phyloP scores from a whole-genome alignment of 2,113 vertebrate species.

The Sinocyclocheilus anophthalmus region DNA sequence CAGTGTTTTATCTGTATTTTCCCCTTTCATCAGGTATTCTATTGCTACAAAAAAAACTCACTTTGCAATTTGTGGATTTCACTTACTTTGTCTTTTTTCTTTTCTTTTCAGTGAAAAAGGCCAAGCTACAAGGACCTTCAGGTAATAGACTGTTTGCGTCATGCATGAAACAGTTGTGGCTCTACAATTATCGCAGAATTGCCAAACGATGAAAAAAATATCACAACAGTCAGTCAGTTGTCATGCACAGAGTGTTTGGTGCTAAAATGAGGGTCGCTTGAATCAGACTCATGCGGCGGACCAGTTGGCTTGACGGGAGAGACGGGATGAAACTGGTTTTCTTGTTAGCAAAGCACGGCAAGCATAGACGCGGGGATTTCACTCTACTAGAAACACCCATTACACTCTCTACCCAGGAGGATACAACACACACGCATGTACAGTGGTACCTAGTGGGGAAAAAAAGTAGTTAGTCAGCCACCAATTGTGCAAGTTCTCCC shows the following conservation, averaged over 20 bases:
- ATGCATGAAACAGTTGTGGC: conserved; percentile 16
- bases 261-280: conserved; percentile 23
- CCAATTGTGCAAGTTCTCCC: no score
- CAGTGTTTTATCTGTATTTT: background rate
- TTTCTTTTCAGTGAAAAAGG: conserved; percentile 78
- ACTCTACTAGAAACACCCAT: background rate
- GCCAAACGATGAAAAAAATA: no score
- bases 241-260: conserved; percentile 14
- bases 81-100: conserved; percentile 22
- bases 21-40: background rate
- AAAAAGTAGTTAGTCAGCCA: no score
- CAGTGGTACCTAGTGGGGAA: no score
- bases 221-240: background rate
- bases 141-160: conserved; percentile 66
- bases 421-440: background rate
- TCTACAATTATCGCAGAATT: no score
- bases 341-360: conserved; percentile 61
- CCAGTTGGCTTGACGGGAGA: conserved; percentile 60
- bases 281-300: conserved; percentile 54
- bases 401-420: background rate
- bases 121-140: conserved; percentile 77
- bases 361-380: conserved; percentile 36
- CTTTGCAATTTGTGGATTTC: conserved; percentile 17
- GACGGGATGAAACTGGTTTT: conserved; percentile 68
- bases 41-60: background rate